phyloP scores from a whole-genome alignment of 2,113 vertebrate species.

The Artemisiospiza belli region DNA sequence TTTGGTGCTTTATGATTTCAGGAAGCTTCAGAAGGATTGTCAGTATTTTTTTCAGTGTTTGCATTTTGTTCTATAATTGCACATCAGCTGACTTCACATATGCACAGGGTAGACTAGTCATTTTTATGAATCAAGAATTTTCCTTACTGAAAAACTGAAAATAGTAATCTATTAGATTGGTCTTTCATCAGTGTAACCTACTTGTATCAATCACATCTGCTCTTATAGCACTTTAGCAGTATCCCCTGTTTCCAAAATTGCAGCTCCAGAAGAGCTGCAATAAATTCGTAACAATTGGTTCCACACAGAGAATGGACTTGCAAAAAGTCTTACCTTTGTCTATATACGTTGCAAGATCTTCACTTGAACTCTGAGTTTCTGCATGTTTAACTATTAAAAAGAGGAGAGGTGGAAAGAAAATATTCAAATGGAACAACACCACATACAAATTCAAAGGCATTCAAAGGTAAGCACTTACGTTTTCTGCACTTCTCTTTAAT shows the following conservation, averaged over 20 bases:
- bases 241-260: background rate
- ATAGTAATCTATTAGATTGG: background rate
- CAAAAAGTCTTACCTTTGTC: slow-evolving; percentile 84
- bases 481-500: slow-evolving; percentile 76
- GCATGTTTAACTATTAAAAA: slow-evolving; percentile 77
- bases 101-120: background rate
- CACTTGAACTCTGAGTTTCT: slow-evolving; percentile 78
- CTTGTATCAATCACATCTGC: background rate
- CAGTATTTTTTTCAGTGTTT: background rate
- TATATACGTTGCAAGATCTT: slow-evolving; percentile 69
- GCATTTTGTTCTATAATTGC: background rate
- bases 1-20: background rate
- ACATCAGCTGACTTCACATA: background rate
- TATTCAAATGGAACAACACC: background rate
- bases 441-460: background rate
- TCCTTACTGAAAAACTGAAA: background rate
- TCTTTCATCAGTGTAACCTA: background rate
- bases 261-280: background rate
- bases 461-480: slow-evolving; percentile 71
- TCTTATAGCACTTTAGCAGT: background rate
- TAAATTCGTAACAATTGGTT: background rate
- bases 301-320: background rate
- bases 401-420: background rate
- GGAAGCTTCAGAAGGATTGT: background rate
- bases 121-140: background rate